Evolutionary conservation across 2,888 invertebrate species (phyloP), one percentile per base, ranked within the genome.

Genomic region (Encarsia formosa): DNA sequence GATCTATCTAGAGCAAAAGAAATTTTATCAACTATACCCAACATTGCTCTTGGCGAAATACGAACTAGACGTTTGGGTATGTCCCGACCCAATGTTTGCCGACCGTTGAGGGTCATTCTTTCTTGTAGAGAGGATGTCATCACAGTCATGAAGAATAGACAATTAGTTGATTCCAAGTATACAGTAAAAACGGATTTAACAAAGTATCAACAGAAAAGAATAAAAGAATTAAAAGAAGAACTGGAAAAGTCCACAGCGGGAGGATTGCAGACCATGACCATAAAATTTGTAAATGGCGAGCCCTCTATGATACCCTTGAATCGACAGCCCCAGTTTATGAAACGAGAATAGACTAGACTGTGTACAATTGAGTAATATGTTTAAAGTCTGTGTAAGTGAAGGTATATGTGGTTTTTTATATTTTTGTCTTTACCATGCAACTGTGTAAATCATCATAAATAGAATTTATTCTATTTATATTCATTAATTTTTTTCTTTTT

Each of bases 271-370:
- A 40, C 26, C 4, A 49, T 52, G 49, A 56, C 52, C 3, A 52
- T 56, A 13, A 56, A 39, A 42, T 56, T 52, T 37, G 24, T 56
- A 1, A 49, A 20, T 40, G 56, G 49, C 16, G 56, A 52, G 32
- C 56, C 56, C n/a, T 42, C 32, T 29, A 32, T 56, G 1, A 24
- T 56, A 38, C 52, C 56, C 9, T 16, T 55, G 13, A n/a, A n/a
- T n/a, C n/a, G n/a, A n/a, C n/a, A n/a, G 23, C 9, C 15, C 31
- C 11, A 31, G 4, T 2, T 4, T 34, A 34, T 34, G 8, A 34
- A 34, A 15, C 34, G 34, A 8, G 34, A 34, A 15, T 34, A 26
- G 13, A 23, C n/a, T n/a, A n/a, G n/a, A n/a, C n/a, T n/a, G n/a
- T n/a, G n/a, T n/a, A n/a, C n/a, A n/a, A n/a, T n/a, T n/a, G n/a